Evolutionary conservation across 2,113 vertebrate species (phyloP), one percentile per base, ranked within the genome.

Genomic region (Antechinus stuartii): DNA sequence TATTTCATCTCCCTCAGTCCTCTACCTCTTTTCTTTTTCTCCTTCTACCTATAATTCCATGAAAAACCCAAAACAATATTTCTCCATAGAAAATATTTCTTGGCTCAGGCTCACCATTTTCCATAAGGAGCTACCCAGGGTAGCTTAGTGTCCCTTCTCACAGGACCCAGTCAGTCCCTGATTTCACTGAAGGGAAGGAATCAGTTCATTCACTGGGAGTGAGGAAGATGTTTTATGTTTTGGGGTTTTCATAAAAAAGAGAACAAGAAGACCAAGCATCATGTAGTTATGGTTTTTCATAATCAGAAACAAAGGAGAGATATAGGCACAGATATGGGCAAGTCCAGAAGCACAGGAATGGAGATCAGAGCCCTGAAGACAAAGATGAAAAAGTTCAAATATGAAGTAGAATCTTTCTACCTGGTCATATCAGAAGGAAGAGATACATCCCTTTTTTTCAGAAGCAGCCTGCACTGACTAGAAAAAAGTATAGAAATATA

Each of bases 41-140:
- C 95, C 95, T 96, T 92, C 52, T 93, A 92, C 94, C 94, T 93
- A 95, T 94, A 90, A 96, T 96, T 97, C 95, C 95, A 94, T 97
- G 97, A 93, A 97, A 98, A 97, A 97, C 95, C 94, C 96, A 96
- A 96, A 97, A 89, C 92, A 76, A 76, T 6, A 76, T 76, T n/a
- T 30, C 61, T 49, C 30, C 0, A 50, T 95, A 96, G 92, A 89
- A 46, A 16, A 53, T 42, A 3, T 47, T 27, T 90, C 96, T 94
- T 90, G 91, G 91, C 52, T 76, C 0, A 52, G 94, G 91, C 11
- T 10, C 46, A 8, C 53, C 24, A n/a, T 50, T 61, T 93, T 57
- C 91, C 56, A 90, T 42, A 42, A n/a, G 25, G 89, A 46, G 26
- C 1, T 19, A 22, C 3, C 3, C 27, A 68, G 30, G 30, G 61